A percentile compares a stretch with the other conserved stretches of the same genome.
Evolutionary conservation across 2,113 vertebrate genomes (phyloP).

Genomic region (Chiloscyllium plagiosum): DNA sequence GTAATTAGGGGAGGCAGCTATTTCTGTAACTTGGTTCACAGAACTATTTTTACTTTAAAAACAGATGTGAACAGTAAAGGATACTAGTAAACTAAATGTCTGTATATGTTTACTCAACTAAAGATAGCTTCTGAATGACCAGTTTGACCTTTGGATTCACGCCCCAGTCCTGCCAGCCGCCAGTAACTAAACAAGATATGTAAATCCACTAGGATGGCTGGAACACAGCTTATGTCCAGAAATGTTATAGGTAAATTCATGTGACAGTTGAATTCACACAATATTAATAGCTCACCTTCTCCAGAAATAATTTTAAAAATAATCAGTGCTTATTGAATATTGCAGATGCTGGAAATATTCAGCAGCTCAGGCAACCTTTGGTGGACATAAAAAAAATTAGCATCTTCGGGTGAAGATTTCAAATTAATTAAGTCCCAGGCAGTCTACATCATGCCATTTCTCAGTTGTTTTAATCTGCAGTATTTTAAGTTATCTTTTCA

Average conservation of each 20-base stretch:
- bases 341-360: too few relatives aligned
- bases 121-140: neutral
- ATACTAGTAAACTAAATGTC: neutral
- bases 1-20: neutral
- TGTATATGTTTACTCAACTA: neutral
- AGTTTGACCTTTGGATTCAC: neutral
- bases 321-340: neutral
- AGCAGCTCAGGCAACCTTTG: too few relatives aligned
- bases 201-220: too few relatives aligned
- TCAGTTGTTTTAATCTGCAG: neutral
- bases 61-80: slow-evolving; percentile 1
- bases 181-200: neutral
- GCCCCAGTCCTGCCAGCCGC: neutral
- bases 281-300: neutral
- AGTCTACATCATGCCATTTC: neutral
- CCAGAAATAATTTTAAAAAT: too few relatives aligned
- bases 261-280: neutral
- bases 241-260: neutral
- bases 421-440: neutral
- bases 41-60: slow-evolving; percentile 9
- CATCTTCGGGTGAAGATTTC: too few relatives aligned
- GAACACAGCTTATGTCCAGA: neutral
- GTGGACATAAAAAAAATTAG: too few relatives aligned
- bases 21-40: neutral
- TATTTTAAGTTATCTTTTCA: neutral